phyloP scores from a whole-genome alignment of 2,797 vertebrate genomes.

The Epinephelus coioides region DNA sequence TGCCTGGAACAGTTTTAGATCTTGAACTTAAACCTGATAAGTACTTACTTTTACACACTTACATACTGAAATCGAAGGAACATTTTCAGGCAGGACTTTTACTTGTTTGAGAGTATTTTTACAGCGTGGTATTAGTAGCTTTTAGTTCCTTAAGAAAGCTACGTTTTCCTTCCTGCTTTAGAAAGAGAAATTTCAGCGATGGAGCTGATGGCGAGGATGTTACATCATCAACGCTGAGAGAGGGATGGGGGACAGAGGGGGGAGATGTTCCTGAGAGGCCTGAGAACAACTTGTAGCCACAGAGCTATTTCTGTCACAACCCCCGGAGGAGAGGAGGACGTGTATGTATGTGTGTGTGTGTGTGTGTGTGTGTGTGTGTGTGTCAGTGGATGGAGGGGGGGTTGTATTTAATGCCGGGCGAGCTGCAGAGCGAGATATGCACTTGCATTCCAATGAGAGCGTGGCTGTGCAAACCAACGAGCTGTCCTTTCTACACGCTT shows the following conservation, averaged over 20 bases:
- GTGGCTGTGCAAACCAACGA: conserved; percentile 52
- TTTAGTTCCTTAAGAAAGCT: too few relatives aligned
- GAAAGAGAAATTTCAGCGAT: neutral
- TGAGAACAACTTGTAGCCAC: conserved; percentile 56
- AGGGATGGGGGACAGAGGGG: neutral
- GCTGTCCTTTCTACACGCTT: conserved; percentile 46
- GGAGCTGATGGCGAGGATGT: conserved; percentile 13
- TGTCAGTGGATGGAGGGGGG: neutral
- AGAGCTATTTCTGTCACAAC: conserved; percentile 59
- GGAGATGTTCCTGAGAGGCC: conserved; percentile 34
- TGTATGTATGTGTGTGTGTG: neutral
- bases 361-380: neutral
- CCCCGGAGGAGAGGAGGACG: conserved; percentile 35
- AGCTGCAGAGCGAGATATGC: conserved; percentile 42
- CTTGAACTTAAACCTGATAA: too few relatives aligned
- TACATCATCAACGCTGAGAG: conserved; percentile 44
- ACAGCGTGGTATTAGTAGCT: too few relatives aligned
- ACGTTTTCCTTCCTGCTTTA: neutral
- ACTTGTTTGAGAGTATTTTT: too few relatives aligned
- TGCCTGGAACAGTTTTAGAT: too few relatives aligned
- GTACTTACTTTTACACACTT: too few relatives aligned
- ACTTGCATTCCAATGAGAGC: conserved; percentile 62
- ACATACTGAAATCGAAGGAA: too few relatives aligned
- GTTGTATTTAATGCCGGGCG: conserved; percentile 35
- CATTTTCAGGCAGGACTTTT: too few relatives aligned